Percentiles rank a stretch among this genome's conserved stretches.
phyloP scores from a whole-genome alignment of 1,140 invertebrate species.

The Antheraea mylitta region DNA sequence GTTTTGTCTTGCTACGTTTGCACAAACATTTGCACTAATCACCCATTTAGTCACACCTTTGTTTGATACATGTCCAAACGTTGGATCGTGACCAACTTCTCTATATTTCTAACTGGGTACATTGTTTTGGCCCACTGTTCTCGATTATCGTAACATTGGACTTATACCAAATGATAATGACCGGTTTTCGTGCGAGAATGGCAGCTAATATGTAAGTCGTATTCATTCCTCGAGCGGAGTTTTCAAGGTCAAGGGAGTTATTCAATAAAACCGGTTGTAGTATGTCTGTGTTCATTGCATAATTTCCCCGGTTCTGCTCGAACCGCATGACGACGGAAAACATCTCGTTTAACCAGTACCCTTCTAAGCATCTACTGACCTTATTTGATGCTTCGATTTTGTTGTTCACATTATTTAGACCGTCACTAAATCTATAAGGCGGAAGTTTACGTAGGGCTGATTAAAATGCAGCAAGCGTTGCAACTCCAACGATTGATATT shows the following conservation, averaged over 20 bases:
- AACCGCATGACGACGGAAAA: constrained; percentile 2
- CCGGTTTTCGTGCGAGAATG: constrained; percentile 44
- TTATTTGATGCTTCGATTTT: background rate
- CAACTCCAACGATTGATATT: background rate
- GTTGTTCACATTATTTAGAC: too few relatives aligned
- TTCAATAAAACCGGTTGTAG: constrained; percentile 44
- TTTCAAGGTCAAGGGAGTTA: constrained; percentile 62
- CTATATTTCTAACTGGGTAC: constrained; percentile 33
- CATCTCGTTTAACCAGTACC: background rate
- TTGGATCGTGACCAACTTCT: constrained; percentile 16
- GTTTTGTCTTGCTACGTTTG: constrained; percentile 17
- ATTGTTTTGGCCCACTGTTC: constrained; percentile 61
- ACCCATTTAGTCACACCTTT: constrained; percentile 8
- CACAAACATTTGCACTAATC: constrained; percentile 23
- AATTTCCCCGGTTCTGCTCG: constrained; percentile 31
- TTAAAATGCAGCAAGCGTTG: background rate
- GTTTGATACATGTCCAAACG: background rate
- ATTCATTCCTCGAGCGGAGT: constrained; percentile 3
- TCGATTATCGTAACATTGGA: constrained; percentile 65
- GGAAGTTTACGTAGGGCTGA: background rate
- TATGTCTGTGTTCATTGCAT: constrained; percentile 28
- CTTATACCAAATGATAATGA: constrained; percentile 68
- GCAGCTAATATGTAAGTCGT: constrained; percentile 18
- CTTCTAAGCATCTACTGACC: background rate
- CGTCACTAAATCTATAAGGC: background rate